Conservation (phyloP, 1,140 invertebrate species). For the Diplogasteroides magnus region DNA sequence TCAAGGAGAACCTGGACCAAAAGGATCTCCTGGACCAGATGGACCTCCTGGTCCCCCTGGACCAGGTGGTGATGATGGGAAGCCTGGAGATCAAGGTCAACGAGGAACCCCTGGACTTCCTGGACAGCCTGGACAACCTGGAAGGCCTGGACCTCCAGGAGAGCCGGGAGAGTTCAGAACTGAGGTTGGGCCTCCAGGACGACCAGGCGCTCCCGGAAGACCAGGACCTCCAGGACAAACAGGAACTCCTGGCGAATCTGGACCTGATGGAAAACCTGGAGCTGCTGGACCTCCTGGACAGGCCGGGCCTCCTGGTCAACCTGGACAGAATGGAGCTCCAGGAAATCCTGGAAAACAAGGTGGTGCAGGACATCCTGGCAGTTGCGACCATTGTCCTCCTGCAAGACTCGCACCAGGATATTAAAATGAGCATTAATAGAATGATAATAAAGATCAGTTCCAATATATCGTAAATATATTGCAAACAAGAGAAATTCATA, state of each 20-base stretch:
- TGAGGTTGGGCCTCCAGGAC: conserved; percentile 36
- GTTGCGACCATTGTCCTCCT: conserved; percentile 37
- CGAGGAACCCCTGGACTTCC: conserved; percentile 30
- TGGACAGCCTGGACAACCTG: conserved; percentile 33
- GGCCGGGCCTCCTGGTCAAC: conserved; percentile 26
- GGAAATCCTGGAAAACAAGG: conserved; percentile 28
- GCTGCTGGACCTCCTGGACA: conserved; percentile 25
- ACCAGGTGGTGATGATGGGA: conserved; percentile 32
- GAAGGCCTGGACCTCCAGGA: conserved; percentile 36
- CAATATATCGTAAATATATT: too few species aligned
- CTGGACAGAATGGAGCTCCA: conserved; percentile 34
- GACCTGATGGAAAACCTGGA: conserved; percentile 31
- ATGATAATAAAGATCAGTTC: neutral
- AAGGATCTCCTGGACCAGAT: conserved; percentile 37
- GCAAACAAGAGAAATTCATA: too few species aligned
- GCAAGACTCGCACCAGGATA: conserved; percentile 38
- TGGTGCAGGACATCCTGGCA: conserved; percentile 32
- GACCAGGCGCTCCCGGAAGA: conserved; percentile 33
- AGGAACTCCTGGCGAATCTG: conserved; percentile 29
- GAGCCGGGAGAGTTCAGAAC: conserved; percentile 32
- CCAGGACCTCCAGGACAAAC: conserved; percentile 35
- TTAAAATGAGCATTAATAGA: conserved; percentile 25
- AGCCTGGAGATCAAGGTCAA: conserved; percentile 38
- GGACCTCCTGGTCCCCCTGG: conserved; percentile 35
- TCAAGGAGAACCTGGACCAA: conserved; percentile 36